Conservation (phyloP, 2,888 invertebrate species). For the Campoplex capitator region DNA sequence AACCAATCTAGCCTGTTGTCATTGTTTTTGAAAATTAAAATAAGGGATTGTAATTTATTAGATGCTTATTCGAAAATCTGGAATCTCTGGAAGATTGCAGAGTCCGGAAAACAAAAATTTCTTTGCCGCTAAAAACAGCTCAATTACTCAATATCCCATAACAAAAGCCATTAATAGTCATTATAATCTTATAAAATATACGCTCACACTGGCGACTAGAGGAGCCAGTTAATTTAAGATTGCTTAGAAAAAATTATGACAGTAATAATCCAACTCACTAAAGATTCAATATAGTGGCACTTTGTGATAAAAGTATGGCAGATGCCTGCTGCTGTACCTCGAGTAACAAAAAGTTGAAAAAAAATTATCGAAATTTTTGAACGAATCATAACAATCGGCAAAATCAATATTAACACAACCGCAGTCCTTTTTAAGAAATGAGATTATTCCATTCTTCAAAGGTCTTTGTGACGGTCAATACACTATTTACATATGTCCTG, state of each 20-base stretch:
- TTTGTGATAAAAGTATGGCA: conserved; percentile 56
- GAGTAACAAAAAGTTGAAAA: conserved; percentile 45
- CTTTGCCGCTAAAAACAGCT: conserved; percentile 28
- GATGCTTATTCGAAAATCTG: background rate
- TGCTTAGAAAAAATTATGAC: background rate
- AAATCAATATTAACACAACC: background rate
- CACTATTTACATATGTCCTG: conserved; percentile 3
- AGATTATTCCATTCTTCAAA: background rate
- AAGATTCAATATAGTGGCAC: conserved; percentile 27
- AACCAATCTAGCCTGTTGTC: background rate
- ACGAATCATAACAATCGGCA: conserved; percentile 13
- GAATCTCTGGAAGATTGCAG: conserved; percentile 29
- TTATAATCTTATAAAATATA: conserved; percentile 10
- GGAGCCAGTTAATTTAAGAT: conserved; percentile 40
- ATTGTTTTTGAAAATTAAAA: background rate
- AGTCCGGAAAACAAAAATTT: conserved; percentile 8
- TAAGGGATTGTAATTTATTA: background rate
- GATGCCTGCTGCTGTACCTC: conserved; percentile 29
- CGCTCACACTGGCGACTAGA: conserved; percentile 29
- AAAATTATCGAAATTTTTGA: conserved; percentile 49
- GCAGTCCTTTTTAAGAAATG: background rate
- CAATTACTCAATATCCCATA: conserved; percentile 23
- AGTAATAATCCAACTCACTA: background rate
- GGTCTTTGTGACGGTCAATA: background rate
- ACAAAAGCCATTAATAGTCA: background rate